Base-by-base conservation (phyloP, 2,797 vertebrate species). In the Prunella strophiata region DNA sequence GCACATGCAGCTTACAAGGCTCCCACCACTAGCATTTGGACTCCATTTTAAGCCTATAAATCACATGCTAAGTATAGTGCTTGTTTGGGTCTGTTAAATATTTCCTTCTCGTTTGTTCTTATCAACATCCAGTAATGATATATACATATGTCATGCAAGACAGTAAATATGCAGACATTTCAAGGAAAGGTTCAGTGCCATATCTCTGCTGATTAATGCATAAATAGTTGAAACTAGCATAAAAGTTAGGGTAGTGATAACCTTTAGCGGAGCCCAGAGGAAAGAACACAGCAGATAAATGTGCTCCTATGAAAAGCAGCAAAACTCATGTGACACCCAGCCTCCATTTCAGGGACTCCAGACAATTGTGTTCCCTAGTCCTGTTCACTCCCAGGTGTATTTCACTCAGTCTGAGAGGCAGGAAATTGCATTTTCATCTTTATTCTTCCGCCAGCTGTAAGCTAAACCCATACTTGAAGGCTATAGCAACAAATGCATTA, bases 121-220 rank as follows among this genome's bases (percentile, higher is more conserved):
- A 96, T 96, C 94, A 96, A 91, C 77, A 94, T 91, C 89, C 91
- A 89, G 65, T 92, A 94, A 94, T 85, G 90, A 89, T 93, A 93
- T 88, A 96, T 65, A 87, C 87, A 83, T 91, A 84, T 87, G 93
- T 93, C 88, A 96, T 59, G 67, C 68, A 89, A 67, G 89, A 84
- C 78, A 91, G 61, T 89, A 91, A 92, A 96, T 92, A 92, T 61
- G 82, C 76, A 83, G 40, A 75, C 76, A 68, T 92, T 88, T 76
- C 76, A 83, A 81, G 76, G 82, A 79, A 93, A 94, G 25, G 48
- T 29, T 76, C 45, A 80, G 54, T 52, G 40, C 40, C 47, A 17
- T 93, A 93, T 89, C 79, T 96, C 51, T 86, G 51, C 48, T 89
- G 92, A 95, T 96, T 96, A 92, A 93, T 77, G 81, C 3, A 11